Evolutionary conservation across 2,888 invertebrate genomes (phyloP).

Genomic region (Zootermopsis nevadensis): DNA sequence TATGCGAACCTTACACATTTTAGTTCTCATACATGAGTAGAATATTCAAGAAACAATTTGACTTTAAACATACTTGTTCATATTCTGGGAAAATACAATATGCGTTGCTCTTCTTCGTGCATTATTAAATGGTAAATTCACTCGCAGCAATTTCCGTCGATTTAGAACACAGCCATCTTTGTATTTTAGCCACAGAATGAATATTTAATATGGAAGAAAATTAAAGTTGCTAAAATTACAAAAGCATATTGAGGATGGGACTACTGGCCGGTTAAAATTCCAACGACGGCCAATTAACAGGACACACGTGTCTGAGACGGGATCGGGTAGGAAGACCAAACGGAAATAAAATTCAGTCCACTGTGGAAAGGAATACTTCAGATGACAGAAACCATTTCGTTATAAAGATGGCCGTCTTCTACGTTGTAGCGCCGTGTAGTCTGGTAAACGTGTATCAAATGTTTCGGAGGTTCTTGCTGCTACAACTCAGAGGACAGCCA

Average conservation of each 20-base stretch:
- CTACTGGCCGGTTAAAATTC: not conserved
- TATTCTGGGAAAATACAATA: constrained; percentile 35
- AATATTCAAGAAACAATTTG: constrained; percentile 20
- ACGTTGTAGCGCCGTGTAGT: too few relatives aligned
- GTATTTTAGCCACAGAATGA: constrained; percentile 25
- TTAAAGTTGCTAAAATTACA: constrained; percentile 29
- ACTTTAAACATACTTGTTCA: constrained; percentile 32
- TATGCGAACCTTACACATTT: constrained; percentile 24
- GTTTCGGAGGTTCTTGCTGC: too few relatives aligned
- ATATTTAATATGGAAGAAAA: constrained; percentile 6
- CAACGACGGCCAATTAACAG: not conserved
- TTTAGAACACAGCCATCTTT: constrained; percentile 16
- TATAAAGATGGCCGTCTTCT: too few relatives aligned
- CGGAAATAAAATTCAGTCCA: too few relatives aligned
- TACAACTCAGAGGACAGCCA: too few relatives aligned
- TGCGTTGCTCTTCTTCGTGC: constrained; percentile 20
- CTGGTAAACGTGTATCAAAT: too few relatives aligned
- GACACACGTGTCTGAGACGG: not conserved
- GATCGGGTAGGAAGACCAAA: too few relatives aligned
- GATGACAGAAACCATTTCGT: too few relatives aligned
- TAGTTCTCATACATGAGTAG: constrained; percentile 12
- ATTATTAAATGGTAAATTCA: constrained; percentile 11
- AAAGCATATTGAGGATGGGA: constrained; percentile 9
- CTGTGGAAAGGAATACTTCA: too few relatives aligned
- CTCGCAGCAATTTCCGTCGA: constrained; percentile 23